Evolutionary conservation across 2,888 invertebrate genomes (phyloP).

Genomic region (Idaea aversata): DNA sequence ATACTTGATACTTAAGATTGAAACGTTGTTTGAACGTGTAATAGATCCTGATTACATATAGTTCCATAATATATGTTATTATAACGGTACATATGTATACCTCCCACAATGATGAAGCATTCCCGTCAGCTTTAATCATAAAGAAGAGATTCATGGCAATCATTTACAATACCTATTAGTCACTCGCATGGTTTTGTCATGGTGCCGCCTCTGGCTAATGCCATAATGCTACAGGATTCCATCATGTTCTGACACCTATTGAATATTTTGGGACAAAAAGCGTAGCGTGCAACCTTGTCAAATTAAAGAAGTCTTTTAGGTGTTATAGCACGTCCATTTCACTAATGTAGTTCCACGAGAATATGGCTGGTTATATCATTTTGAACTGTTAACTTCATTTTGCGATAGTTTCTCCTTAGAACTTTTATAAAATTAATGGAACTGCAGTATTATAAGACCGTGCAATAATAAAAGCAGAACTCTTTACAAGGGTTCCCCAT

Average conservation of each 20-base stretch:
- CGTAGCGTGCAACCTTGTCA: conserved; percentile 4
- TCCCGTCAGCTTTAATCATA: not conserved
- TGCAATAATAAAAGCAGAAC: conserved; percentile 1
- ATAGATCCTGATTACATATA: not conserved
- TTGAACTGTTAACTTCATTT: not conserved
- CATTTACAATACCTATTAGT: conserved; percentile 1
- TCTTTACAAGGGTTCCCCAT: conserved; percentile 13
- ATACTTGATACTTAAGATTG: not conserved
- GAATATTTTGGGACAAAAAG: conserved; percentile 45
- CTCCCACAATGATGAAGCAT: not conserved
- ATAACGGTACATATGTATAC: not conserved
- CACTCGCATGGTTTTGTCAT: conserved; percentile 1
- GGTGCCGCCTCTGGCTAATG: not conserved
- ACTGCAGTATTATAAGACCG: not conserved
- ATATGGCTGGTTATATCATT: not conserved
- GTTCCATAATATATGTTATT: not conserved
- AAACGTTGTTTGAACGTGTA: not conserved
- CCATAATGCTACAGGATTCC: conserved; percentile 25
- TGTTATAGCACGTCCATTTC: not conserved
- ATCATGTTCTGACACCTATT: conserved; percentile 41
- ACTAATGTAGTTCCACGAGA: not conserved
- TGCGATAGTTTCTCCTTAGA: not conserved
- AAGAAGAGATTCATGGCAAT: conserved; percentile 1
- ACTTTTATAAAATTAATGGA: not conserved
- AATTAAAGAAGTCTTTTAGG: not conserved